A percentile compares a stretch with the other conserved stretches of the same genome.
phyloP scores from a whole-genome alignment of 2,888 invertebrate genomes.

The Prostheceraeus crozeri region DNA sequence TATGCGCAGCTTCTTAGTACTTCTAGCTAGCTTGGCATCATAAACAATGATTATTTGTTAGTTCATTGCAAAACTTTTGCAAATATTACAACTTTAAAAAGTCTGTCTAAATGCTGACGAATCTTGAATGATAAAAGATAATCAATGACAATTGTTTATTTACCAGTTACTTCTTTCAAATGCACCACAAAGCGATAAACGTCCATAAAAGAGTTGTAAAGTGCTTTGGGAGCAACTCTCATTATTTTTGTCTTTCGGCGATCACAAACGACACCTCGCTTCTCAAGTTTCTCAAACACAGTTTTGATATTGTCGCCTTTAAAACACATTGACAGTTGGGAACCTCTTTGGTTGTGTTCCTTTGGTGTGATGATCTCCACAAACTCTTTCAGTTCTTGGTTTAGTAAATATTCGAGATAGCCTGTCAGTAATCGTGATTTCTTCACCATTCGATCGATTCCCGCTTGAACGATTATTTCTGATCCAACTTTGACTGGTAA shows the following conservation, averaged over 20 bases:
- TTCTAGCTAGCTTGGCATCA: too few species aligned
- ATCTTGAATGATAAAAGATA: too few species aligned
- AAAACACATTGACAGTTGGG: conserved; percentile 60
- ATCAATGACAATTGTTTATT: too few species aligned
- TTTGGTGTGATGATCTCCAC: conserved; percentile 60
- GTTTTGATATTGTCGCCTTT: conserved; percentile 50
- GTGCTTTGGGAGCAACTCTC: conserved; percentile 59
- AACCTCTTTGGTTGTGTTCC: conserved; percentile 59
- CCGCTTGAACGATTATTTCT: conserved; percentile 58
- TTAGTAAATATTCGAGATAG: conserved; percentile 59
- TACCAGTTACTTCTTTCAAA: conserved; percentile 43
- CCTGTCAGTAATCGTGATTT: conserved; percentile 61
- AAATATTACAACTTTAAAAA: too few species aligned
- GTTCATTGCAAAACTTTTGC: too few species aligned
- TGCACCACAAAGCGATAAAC: conserved; percentile 55
- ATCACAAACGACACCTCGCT: conserved; percentile 61
- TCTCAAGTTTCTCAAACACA: conserved; percentile 58
- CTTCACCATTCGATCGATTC: conserved; percentile 53
- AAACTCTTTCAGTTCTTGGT: conserved; percentile 41
- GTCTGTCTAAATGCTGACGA: too few species aligned
- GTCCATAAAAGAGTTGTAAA: conserved; percentile 61
- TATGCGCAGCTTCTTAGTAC: too few species aligned
- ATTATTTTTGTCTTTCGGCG: conserved; percentile 60
- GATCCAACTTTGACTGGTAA: conserved; percentile 9
- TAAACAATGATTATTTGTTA: too few species aligned